Conservation (phyloP, 2,113 vertebrate species). For the Tinamus guttatus region DNA sequence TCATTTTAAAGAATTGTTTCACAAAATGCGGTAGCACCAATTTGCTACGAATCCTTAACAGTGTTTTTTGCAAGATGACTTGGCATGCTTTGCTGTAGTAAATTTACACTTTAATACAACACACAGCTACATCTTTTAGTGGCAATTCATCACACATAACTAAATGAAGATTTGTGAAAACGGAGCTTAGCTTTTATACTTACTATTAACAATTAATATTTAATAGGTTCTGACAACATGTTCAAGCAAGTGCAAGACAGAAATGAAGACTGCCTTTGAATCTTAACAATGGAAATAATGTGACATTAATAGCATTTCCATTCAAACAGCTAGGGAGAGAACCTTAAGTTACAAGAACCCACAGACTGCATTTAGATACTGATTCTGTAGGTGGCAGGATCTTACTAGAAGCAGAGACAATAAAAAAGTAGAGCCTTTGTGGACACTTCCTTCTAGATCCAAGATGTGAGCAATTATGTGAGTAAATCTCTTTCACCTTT, state of each 20-base stretch:
- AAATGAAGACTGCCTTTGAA: background rate
- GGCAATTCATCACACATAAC: background rate
- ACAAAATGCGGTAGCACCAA: background rate
- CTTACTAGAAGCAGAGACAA: background rate
- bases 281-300: background rate
- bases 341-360: background rate
- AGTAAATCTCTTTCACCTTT: background rate
- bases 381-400: background rate
- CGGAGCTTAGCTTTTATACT: background rate
- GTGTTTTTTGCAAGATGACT: background rate
- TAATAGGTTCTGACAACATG: background rate
- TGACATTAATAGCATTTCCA: fast-evolving
- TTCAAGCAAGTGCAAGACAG: background rate
- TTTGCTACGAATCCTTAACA: background rate
- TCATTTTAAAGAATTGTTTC: background rate
- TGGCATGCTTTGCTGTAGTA: background rate
- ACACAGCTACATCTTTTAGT: background rate
- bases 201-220: background rate
- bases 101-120: constrained; percentile 18
- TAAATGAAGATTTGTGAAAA: background rate
- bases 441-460: background rate
- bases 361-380: background rate
- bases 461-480: background rate
- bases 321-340: background rate
- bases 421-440: background rate